Percentiles rank a stretch among this genome's conserved stretches.
Conservation (phyloP, 2,113 vertebrate genomes). For the Gallinago jamesoni region DNA sequence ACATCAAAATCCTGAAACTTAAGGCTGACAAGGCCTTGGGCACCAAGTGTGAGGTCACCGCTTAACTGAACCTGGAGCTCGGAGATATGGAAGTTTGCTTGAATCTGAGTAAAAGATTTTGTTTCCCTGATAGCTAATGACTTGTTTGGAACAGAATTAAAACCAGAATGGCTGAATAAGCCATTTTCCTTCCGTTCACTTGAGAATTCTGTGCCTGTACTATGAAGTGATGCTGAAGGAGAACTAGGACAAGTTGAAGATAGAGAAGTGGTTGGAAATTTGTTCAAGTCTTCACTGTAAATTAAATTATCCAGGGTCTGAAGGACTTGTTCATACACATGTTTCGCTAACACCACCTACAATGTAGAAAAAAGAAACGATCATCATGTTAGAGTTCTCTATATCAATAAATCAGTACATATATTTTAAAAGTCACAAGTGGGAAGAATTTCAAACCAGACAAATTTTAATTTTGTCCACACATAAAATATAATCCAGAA, state of each 20-base stretch:
- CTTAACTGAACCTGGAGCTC: constrained; percentile 94
- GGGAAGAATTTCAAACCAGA: not conserved
- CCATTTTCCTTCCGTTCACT: constrained; percentile 80
- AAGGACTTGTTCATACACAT: constrained; percentile 95
- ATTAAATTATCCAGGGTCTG: constrained; percentile 95
- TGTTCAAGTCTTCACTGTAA: constrained; percentile 86
- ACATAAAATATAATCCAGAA: not conserved
- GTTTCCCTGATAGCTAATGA: constrained; percentile 66
- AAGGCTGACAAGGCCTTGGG: constrained; percentile 93
- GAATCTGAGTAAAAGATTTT: constrained; percentile 89
- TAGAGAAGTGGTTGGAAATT: constrained; percentile 54
- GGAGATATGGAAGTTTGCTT: constrained; percentile 87
- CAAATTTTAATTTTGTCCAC: not conserved
- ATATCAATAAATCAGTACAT: not conserved
- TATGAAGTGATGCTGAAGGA: constrained; percentile 77
- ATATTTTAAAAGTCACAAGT: not conserved
- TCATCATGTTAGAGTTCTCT: not conserved
- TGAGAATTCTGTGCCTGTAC: constrained; percentile 78
- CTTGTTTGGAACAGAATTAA: constrained; percentile 74
- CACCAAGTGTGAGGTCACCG: constrained; percentile 89
- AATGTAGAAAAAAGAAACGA: not conserved
- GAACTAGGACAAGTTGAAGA: constrained; percentile 78
- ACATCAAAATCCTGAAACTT: constrained; percentile 94
- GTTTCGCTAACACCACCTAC: constrained; percentile 94
- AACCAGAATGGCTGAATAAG: constrained; percentile 85